A percentile compares a stretch with the other conserved stretches of the same genome.
These are phyloP conservation scores for Epirrhoe tristata DNA, from an alignment of 2,888 invertebrate genomes.

Conservation along the genomic window DNA sequence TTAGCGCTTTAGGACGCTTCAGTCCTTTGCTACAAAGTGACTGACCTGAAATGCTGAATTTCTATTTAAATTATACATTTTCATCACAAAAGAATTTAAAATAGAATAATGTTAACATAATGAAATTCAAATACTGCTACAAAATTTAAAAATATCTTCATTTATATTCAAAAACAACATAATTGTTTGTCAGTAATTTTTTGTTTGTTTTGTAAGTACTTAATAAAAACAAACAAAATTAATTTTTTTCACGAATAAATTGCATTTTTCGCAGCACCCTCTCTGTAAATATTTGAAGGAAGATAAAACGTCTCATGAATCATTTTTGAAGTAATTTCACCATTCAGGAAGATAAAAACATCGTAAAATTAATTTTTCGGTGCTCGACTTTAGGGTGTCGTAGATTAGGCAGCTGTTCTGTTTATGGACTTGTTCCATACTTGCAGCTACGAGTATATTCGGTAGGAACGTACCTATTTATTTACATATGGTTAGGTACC, in stretches of 20 bases:
- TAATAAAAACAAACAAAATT: too few relatives aligned
- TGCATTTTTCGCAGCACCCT: conserved; percentile 16
- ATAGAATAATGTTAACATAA: background rate
- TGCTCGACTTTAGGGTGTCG: background rate
- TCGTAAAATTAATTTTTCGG: conserved; percentile 4
- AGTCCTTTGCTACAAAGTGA: conserved; percentile 7
- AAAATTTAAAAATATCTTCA: background rate
- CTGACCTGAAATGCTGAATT: conserved; percentile 18
- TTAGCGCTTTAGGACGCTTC: conserved; percentile 21
- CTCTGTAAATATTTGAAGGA: conserved; percentile 38
- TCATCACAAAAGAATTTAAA: background rate
- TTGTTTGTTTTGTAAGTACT: too few relatives aligned
- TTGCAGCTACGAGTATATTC: too few relatives aligned
- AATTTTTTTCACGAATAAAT: conserved; percentile 4
- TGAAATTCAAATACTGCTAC: background rate
- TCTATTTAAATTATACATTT: background rate
- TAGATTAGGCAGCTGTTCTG: too few relatives aligned
- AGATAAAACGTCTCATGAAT: conserved; percentile 40
- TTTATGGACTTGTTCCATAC: too few relatives aligned
- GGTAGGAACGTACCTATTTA: too few relatives aligned
- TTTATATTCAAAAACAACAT: too few relatives aligned
- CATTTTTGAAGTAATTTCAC: conserved; percentile 33
- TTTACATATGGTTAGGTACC: too few relatives aligned
- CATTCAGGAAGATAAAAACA: conserved; percentile 27
- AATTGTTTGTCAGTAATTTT: background rate